Conservation (phyloP, 2,888 invertebrate species). For the Cryptus armator region DNA sequence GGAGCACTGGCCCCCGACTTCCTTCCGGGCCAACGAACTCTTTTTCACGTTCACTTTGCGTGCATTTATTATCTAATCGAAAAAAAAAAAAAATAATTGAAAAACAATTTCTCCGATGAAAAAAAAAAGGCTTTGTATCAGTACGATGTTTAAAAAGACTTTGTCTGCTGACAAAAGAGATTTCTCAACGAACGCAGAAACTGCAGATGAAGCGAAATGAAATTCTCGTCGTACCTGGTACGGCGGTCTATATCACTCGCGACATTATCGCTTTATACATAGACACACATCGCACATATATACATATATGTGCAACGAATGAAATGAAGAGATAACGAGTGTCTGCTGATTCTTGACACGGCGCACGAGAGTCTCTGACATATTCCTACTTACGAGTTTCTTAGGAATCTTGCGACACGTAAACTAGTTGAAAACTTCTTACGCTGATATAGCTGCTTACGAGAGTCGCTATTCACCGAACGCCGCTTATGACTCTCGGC, state of each 20-base stretch:
- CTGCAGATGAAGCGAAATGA: constrained; percentile 25
- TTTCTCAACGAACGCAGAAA: constrained; percentile 16
- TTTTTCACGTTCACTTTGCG: neutral
- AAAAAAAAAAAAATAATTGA: neutral
- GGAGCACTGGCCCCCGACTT: neutral
- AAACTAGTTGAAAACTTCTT: neutral
- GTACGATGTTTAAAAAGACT: neutral
- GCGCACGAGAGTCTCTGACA: constrained; percentile 10
- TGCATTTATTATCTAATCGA: constrained; percentile 25
- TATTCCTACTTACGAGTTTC: constrained; percentile 1
- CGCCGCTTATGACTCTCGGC: neutral
- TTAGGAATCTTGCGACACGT: constrained; percentile 14
- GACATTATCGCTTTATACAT: constrained; percentile 27
- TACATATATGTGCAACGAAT: neutral
- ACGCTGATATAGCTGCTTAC: constrained; percentile 17
- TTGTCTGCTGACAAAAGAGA: neutral
- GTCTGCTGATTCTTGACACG: constrained; percentile 11
- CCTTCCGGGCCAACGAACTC: constrained; percentile 36
- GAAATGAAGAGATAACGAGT: constrained; percentile 45
- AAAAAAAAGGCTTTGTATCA: neutral
- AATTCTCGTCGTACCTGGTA: constrained; percentile 53
- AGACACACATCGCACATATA: constrained; percentile 2
- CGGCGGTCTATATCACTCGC: constrained; percentile 34
- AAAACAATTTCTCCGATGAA: neutral
- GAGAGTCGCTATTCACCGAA: constrained; percentile 9